Base-by-base conservation (phyloP, 1,140 invertebrate species). In the Musca domestica region DNA sequence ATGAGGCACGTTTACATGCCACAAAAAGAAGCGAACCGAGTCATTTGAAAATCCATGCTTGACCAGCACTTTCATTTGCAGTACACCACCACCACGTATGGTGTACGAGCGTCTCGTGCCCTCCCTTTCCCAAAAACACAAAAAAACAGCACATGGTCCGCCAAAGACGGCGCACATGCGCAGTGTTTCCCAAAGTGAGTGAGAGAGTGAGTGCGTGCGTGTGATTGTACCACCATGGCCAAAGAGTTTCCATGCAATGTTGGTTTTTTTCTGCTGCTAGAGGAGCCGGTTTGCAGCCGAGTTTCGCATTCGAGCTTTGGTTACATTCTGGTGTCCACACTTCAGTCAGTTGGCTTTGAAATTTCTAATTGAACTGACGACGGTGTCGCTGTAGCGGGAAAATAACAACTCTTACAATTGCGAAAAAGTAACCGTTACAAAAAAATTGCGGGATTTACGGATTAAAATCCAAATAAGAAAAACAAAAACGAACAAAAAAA, bases 301-400 rank as follows among this genome's bases (percentile, higher is more conserved):
- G 34, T 7, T 41, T 20, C 49, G 25, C 51, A 41, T 14, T 56
- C 48, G 15, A 48, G 51, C 34, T 67, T 67, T 70, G 64, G 34
- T 70, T 70, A 56, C 34, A 64, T 67, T 67, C 58, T 61, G 52
- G 46, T 30, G 47, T 46, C 30, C 65, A 64, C 46, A 70, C 64
- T 48, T 67, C 56, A 64, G 51, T 70, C 65, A 70, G 69, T 70
- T 61, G 65, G 41, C 66, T 70, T 67, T 67, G 65, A 67, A 70
- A 70, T 64, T 70, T 70, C 48, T 48, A 54, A 63, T 41, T 52
- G 52, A 54, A 34, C 30, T 69, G 67, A 54, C n/a, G 67, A 54
- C 61, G 20, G 48, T 54, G 56, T 9, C 10, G 25, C 9, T 61
- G 25, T 58, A 58, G 1, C 27, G 3, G 54, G 23, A 30, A 30